These are phyloP conservation scores for Propithecus coquereli DNA, from an alignment of 2,113 vertebrate species.

Conservation along the genomic window DNA sequence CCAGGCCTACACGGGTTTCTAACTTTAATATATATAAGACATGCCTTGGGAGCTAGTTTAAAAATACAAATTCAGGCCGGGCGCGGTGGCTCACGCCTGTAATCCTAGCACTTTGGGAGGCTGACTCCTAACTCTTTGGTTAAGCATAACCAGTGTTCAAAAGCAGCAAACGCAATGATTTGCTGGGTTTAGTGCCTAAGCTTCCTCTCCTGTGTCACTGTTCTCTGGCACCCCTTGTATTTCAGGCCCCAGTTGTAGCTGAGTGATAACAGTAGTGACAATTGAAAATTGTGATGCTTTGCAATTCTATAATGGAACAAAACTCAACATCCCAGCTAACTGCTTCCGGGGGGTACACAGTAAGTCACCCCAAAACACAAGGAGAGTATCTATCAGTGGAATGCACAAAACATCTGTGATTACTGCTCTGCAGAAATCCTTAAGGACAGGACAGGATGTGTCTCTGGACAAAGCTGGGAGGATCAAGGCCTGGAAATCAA, in stretches of 20 bases:
- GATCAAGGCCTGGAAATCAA: slow-evolving; percentile 62
- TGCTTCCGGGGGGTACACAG: background rate
- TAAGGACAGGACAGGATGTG: slow-evolving; percentile 62
- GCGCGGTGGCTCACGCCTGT: too few relatives aligned
- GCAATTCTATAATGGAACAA: background rate
- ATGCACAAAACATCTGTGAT: background rate
- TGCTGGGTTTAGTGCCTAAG: background rate
- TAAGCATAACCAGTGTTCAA: background rate
- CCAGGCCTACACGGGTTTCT: background rate
- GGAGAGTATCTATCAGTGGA: background rate
- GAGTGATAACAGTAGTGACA: background rate
- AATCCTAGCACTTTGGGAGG: too few relatives aligned
- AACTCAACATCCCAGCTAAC: background rate
- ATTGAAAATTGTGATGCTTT: background rate
- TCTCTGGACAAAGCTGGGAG: slow-evolving; percentile 57
- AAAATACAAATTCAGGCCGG: too few relatives aligned
- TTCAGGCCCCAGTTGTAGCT: background rate
- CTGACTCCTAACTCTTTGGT: background rate
- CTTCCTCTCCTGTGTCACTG: background rate
- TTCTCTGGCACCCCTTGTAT: background rate
- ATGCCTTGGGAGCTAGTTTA: background rate
- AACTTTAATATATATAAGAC: background rate
- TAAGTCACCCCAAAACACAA: background rate
- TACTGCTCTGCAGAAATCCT: slow-evolving; percentile 57
- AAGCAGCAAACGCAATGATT: background rate